Base-by-base conservation (phyloP, 2,113 vertebrate species). In the Rynchops niger region DNA sequence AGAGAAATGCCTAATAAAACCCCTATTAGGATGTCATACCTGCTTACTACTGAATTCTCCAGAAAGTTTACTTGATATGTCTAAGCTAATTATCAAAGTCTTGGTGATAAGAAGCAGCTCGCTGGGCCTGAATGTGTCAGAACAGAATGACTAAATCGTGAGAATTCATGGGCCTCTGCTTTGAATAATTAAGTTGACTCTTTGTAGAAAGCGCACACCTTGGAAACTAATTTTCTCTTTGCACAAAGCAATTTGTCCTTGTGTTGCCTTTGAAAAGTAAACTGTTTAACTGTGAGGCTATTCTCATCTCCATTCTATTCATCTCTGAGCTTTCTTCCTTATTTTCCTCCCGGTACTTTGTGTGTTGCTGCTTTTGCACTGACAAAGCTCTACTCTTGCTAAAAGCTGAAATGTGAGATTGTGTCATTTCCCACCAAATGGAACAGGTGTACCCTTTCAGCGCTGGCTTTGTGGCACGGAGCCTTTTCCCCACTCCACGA, bases 11-110 rank as follows among this genome's bases (percentile, higher is more conserved):
- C 98, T 98, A 99, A 99, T 99, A 98, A 99, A 99, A 98, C 97
- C 97, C 96, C 98, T 98, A 98, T 99, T 99, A 99, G 98, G 98
- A 98, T 98, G 98, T 99, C 99, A 99, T 98, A 99, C 98, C 98
- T 99, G 98, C 98, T 99, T 99, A 98, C 95, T 96, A 97, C 97
- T 98, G 98, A 98, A 98, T 99, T 98, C 98, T 98, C 98, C 91
- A 94, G 96, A 98, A 99, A 99, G 98, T 99, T 99, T 98, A 98
- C 99, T 99, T 98, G 96, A 98, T 98, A 98, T 95, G 98, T 98
- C 98, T 98, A 97, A 98, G 98, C 97, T 98, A 98, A 99, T 99
- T 99, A 99, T 98, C 97, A 98, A 98, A 98, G 98, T 98, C 97
- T 97, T 98, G 91, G 98, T 98, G 99, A 99, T 99, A 98, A 99